Evolutionary conservation across 2,888 invertebrate genomes (phyloP).

Genomic region (Hydrotaea diabolus): DNA sequence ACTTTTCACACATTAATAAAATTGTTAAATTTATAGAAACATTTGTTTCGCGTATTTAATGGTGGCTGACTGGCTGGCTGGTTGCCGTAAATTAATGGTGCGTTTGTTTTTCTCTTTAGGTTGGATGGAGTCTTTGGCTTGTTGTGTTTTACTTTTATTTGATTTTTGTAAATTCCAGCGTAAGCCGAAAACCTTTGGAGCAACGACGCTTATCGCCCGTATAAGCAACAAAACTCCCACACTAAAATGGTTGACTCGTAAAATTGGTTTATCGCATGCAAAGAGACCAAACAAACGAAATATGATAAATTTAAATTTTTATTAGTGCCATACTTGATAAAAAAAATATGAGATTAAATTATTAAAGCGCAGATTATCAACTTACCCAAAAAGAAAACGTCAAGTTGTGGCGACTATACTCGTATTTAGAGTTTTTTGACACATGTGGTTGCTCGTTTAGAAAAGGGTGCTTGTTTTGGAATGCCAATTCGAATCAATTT

Average conservation of each 20-base stretch:
- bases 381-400: too few species aligned
- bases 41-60: constrained; percentile 17
- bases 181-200: not conserved
- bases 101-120: not conserved
- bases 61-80: not conserved
- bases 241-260: not conserved
- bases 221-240: not conserved
- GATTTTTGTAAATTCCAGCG: not conserved
- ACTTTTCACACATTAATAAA: constrained; percentile 67
- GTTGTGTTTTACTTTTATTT: not conserved
- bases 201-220: not conserved
- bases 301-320: not conserved
- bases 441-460: too few species aligned
- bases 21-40: constrained; percentile 55
- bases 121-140: too few species aligned
- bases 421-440: too few species aligned
- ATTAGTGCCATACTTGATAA: not conserved
- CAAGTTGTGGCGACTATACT: too few species aligned
- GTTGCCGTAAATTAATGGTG: not conserved
- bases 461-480: too few species aligned
- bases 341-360: constrained; percentile 7
- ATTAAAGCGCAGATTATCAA: not conserved
- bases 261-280: not conserved
- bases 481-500: too few species aligned
- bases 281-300: not conserved